Evolutionary conservation across 2,113 vertebrate species (phyloP).

Genomic region (Piprites chloris): DNA sequence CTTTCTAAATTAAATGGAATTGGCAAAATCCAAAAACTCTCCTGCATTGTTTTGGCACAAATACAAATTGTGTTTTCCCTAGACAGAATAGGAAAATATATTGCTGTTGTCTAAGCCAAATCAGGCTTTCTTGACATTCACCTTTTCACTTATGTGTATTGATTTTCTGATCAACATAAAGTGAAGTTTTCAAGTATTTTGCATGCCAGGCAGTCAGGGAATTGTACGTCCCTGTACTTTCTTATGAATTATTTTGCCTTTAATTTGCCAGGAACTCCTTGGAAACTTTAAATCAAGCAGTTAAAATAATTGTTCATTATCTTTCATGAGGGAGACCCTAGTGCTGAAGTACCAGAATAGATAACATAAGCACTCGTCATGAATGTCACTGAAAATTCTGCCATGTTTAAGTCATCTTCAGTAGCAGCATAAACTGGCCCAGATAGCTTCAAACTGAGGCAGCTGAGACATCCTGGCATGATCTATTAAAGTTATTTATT

Average conservation of each 20-base stretch:
- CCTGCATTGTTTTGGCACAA: slow-evolving; percentile 12
- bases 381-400: not conserved
- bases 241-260: not conserved
- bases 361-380: not conserved
- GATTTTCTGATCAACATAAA: not conserved
- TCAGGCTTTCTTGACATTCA: not conserved
- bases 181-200: not conserved
- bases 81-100: not conserved
- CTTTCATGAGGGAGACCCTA: not conserved
- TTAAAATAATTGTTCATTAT: not conserved
- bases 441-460: not conserved
- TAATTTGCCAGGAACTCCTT: not conserved
- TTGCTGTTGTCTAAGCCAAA: not conserved
- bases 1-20: slow-evolving; percentile 30
- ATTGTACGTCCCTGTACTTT: not conserved
- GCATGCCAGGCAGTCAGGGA: not conserved
- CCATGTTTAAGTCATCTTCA: not conserved
- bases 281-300: not conserved
- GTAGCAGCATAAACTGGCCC: not conserved
- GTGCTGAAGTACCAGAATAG: not conserved
- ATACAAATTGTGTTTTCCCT: not conserved
- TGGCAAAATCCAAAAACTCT: slow-evolving; percentile 18
- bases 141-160: not conserved
- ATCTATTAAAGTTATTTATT: not conserved
- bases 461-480: not conserved